A percentile compares a stretch with the other conserved stretches of the same genome.
Evolutionary conservation across 2,113 vertebrate genomes (phyloP).

Genomic region (Brienomyrus brachyistius): DNA sequence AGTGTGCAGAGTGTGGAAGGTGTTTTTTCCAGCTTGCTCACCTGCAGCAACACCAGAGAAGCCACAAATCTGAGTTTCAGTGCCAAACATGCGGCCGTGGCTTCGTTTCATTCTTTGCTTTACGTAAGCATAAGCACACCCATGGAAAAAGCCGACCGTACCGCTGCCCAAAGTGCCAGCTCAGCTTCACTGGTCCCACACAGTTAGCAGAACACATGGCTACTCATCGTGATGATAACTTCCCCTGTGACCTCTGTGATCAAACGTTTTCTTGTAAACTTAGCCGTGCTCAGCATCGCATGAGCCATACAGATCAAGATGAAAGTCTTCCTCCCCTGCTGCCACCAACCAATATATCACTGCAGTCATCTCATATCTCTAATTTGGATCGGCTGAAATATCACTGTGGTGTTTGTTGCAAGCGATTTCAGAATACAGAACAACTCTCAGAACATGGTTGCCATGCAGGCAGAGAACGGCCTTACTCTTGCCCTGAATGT

Average conservation of each 20-base stretch:
- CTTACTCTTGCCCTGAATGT: slow-evolving; percentile 55
- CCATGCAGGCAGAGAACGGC: slow-evolving; percentile 47
- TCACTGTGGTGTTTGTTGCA: slow-evolving; percentile 52
- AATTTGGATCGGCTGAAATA: slow-evolving; percentile 44
- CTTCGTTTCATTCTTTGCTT: slow-evolving; percentile 60
- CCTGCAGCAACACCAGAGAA: slow-evolving; percentile 63
- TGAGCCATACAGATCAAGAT: slow-evolving; percentile 46
- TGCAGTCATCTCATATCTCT: not conserved
- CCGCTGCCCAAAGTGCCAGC: slow-evolving; percentile 58
- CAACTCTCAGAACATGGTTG: slow-evolving; percentile 62
- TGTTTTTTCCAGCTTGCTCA: slow-evolving; percentile 64
- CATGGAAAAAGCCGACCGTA: slow-evolving; percentile 55
- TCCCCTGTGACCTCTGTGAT: slow-evolving; percentile 67
- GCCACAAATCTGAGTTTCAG: slow-evolving; percentile 66
- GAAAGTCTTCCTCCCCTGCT: slow-evolving; percentile 24
- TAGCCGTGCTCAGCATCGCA: slow-evolving; percentile 61
- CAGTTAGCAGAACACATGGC: slow-evolving; percentile 62
- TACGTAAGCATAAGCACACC: slow-evolving; percentile 62
- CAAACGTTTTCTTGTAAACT: slow-evolving; percentile 56
- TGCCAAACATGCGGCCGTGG: slow-evolving; percentile 64
- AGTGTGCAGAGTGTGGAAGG: slow-evolving; percentile 64
- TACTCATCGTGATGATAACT: slow-evolving; percentile 61
- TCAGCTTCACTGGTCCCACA: slow-evolving; percentile 51
- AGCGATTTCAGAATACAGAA: slow-evolving; percentile 53
- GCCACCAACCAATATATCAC: slow-evolving; percentile 23